These are phyloP conservation scores for Paraplagusia blochii DNA, from an alignment of 2,113 vertebrate species.

Conservation along the genomic window DNA sequence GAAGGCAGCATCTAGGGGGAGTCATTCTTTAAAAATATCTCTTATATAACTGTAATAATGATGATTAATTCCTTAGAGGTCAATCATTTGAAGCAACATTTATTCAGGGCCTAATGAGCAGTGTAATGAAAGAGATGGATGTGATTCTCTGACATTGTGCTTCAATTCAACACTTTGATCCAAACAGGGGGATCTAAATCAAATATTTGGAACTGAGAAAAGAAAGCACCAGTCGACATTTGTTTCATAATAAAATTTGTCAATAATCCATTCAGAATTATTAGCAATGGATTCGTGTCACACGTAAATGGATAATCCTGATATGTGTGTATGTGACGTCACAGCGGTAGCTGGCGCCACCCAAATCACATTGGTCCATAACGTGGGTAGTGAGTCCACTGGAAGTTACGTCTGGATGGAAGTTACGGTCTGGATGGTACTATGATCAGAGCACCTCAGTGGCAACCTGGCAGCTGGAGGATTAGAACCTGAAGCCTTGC, in stretches of 20 bases:
- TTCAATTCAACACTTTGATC: constrained; percentile 19
- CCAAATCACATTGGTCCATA: too few relatives aligned
- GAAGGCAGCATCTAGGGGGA: constrained; percentile 4
- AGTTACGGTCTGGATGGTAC: too few relatives aligned
- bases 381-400: too few relatives aligned
- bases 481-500: too few relatives aligned
- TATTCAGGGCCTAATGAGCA: constrained; percentile 25
- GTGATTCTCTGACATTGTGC: constrained; percentile 7
- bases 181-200: constrained; percentile 2
- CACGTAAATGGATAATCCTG: too few relatives aligned
- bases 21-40: not conserved
- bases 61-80: constrained; percentile 9
- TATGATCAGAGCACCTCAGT: too few relatives aligned
- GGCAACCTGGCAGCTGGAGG: too few relatives aligned
- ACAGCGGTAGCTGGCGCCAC: not conserved
- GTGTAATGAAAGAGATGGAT: constrained; percentile 25
- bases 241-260: constrained; percentile 11
- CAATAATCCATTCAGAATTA: not conserved
- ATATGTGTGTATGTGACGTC: too few relatives aligned
- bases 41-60: constrained; percentile 2
- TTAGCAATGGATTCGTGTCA: constrained; percentile 1
- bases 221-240: constrained; percentile 21
- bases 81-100: constrained; percentile 29
- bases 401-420: too few relatives aligned
- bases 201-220: constrained; percentile 27